Evolutionary conservation across 1,140 invertebrate genomes (phyloP).

Genomic region (Yoshiicerus persimilis): DNA sequence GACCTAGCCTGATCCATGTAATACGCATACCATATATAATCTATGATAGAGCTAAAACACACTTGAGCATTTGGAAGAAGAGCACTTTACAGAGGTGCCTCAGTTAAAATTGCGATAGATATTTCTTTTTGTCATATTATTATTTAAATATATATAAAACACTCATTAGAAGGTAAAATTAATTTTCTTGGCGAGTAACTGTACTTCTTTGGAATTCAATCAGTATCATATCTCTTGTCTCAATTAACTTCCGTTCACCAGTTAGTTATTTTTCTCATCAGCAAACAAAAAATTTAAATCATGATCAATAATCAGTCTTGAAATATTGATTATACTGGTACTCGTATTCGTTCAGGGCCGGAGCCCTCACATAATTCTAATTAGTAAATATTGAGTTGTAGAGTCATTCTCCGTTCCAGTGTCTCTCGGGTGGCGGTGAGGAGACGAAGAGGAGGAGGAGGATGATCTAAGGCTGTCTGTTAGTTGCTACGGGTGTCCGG

Average conservation of each 20-base stretch:
- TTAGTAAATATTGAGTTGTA: background rate
- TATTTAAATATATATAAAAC: conserved; percentile 33
- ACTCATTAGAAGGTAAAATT: conserved; percentile 35
- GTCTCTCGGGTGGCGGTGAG: too few species aligned
- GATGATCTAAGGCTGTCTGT: background rate
- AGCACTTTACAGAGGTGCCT: background rate
- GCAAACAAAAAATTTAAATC: conserved; percentile 38
- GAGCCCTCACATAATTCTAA: background rate
- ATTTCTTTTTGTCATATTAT: conserved; percentile 5
- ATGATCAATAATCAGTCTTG: conserved; percentile 49
- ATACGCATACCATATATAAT: conserved; percentile 26
- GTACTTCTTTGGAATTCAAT: conserved; percentile 40
- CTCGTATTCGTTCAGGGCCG: conserved; percentile 34
- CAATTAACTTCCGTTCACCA: conserved; percentile 25
- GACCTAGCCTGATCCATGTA: conserved; percentile 33
- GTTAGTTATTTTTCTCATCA: background rate
- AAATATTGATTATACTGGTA: conserved; percentile 40
- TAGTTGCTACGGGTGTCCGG: background rate
- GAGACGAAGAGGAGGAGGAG: background rate
- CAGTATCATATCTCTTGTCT: conserved; percentile 39
- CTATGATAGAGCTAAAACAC: conserved; percentile 31
- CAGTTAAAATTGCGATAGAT: conserved; percentile 25
- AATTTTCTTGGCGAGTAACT: conserved; percentile 40
- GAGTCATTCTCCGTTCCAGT: background rate
- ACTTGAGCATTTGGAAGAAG: conserved; percentile 38